These are phyloP conservation scores for Recurvirostra avosetta DNA, from an alignment of 2,113 vertebrate genomes.

Conservation along the genomic window DNA sequence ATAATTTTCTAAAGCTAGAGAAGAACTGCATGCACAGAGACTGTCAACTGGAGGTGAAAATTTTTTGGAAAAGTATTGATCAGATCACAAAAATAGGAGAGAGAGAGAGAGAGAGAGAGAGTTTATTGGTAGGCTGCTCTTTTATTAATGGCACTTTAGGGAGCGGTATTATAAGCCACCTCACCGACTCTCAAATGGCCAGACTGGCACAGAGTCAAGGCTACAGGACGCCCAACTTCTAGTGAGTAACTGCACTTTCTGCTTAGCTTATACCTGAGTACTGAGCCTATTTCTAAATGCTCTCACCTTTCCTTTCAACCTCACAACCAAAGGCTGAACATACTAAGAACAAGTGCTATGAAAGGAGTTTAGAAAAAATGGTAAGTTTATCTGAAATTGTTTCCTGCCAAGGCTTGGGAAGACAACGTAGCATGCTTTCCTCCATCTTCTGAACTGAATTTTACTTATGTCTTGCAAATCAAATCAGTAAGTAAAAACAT, in stretches of 20 bases:
- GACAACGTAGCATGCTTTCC: neutral
- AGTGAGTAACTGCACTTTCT: neutral
- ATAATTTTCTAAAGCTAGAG: constrained; percentile 19
- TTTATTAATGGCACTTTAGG: neutral
- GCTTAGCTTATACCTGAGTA: neutral
- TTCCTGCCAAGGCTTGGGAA: neutral
- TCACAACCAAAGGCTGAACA: neutral
- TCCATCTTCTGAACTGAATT: neutral
- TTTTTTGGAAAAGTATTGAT: neutral
- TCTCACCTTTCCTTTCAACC: neutral
- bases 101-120: too few relatives aligned
- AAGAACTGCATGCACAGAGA: neutral
- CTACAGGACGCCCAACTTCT: neutral
- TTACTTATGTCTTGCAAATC: neutral
- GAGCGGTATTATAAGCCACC: neutral
- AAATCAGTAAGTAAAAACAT: neutral
- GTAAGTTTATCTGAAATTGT: neutral
- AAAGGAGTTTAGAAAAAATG: neutral
- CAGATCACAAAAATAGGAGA: neutral
- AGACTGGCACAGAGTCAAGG: neutral
- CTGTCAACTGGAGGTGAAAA: neutral
- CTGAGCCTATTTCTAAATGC: neutral
- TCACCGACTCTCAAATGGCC: neutral
- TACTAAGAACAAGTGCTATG: neutral
- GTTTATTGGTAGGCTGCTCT: neutral